phyloP scores from a whole-genome alignment of 2,797 vertebrate species.

The Acanthurus lineatus region DNA sequence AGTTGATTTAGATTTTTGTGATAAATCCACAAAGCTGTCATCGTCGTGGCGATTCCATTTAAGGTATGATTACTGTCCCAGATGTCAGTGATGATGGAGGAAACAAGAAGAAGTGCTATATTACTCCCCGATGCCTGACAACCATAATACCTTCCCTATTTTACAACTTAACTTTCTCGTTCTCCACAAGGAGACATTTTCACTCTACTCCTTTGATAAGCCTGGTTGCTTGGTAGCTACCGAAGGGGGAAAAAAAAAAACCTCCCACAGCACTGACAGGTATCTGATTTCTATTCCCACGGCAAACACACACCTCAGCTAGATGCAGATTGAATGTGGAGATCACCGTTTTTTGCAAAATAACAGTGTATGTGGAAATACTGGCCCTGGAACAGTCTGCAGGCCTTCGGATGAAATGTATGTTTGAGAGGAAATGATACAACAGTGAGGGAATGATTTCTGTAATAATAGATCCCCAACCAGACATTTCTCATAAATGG shows the following conservation, averaged over 20 bases:
- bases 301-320: constrained; percentile 68
- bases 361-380: constrained; percentile 80
- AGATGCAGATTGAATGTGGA: constrained; percentile 86
- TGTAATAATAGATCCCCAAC: constrained; percentile 84
- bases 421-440: constrained; percentile 79
- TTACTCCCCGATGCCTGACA: constrained; percentile 71
- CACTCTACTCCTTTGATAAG: constrained; percentile 75
- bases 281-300: constrained; percentile 84
- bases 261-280: constrained; percentile 65
- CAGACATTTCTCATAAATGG: constrained; percentile 84
- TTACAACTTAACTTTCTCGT: constrained; percentile 67
- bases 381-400: constrained; percentile 48
- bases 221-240: constrained; percentile 68
- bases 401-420: constrained; percentile 67
- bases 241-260: constrained; percentile 33
- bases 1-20: constrained; percentile 54
- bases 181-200: constrained; percentile 70
- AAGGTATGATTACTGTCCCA: constrained; percentile 74
- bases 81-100: constrained; percentile 73
- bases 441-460: constrained; percentile 78
- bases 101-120: constrained; percentile 64
- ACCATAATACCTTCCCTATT: constrained; percentile 62
- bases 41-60: constrained; percentile 65
- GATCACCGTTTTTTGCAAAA: constrained; percentile 79
- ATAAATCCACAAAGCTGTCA: constrained; percentile 71